Base-by-base conservation (phyloP, 2,888 invertebrate genomes). In the Meiosimyza platycephala region DNA sequence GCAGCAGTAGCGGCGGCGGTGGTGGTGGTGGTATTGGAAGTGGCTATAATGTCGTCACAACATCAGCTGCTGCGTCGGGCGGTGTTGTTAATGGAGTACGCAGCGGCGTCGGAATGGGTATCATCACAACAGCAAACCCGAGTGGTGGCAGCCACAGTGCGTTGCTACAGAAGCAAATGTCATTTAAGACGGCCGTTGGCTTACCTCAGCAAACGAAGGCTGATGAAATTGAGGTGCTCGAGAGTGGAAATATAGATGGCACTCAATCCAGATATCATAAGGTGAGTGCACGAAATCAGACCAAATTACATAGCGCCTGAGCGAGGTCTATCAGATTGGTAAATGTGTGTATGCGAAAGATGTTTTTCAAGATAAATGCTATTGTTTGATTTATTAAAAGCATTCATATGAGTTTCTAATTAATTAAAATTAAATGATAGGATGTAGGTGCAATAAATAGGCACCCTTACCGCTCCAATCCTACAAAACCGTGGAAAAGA, bases 221-320 rank as follows among this genome's bases (percentile, higher is more conserved):
- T 15, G 86, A 86, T 74, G 87, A 86, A 75, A 83, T 85, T 67
- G 86, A 86, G 81, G 82, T 86, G 55, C 81, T 86, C 72, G 87
- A 86, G 76, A 84, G 81, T 52, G 82, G 82, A 22, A 84, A 84
- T 71, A 76, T 79, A 11, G 84, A 86, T 48, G 80, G 80, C 59
- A 77, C 78, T 18, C 77, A 82, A 52, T 79, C 80, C n/a, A 78
- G 82, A 22, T 84, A 85, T 74, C 83, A 83, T 28, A 85, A 85
- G 83, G 85, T 85, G 48, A 7, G 50, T 33, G 15, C 47, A 16
- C 47, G 9, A 40, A 40, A 40, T 40, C 5, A 40, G 6, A 40
- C 1, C 5, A 7, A 7, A 4, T 28, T 28, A 0, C 28, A 40
- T 1, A 40, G 40, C 9, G 40, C 28, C 3, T 28, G 4, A 28